Evolutionary conservation across 2,888 invertebrate genomes (phyloP).

Genomic region (Dasypolia templi): DNA sequence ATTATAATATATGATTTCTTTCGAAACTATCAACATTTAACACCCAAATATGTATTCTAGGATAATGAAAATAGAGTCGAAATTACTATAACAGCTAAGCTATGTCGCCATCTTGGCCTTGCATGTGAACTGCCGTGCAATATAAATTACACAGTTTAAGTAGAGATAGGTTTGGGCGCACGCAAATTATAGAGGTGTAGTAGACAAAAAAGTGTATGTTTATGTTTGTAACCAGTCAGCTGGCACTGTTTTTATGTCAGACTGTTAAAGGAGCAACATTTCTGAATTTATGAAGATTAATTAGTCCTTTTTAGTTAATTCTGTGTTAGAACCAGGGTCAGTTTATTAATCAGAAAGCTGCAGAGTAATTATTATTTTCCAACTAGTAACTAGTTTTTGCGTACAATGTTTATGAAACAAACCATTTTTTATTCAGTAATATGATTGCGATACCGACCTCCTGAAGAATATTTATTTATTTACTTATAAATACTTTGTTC

Average conservation of each 20-base stretch:
- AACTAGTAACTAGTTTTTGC: conserved; percentile 5
- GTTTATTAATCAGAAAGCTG: conserved; percentile 20
- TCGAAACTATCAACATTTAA: conserved; percentile 13
- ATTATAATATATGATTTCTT: conserved; percentile 51
- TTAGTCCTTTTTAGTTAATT: not conserved
- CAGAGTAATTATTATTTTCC: conserved; percentile 5
- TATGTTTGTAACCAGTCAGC: conserved; percentile 24
- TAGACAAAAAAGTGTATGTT: conserved; percentile 32
- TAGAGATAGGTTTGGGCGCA: conserved; percentile 51
- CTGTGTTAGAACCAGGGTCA: not conserved
- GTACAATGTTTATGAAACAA: conserved; percentile 11
- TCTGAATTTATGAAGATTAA: not conserved
- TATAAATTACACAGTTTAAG: conserved; percentile 59
- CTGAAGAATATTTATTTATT: not conserved
- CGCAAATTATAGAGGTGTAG: conserved; percentile 35
- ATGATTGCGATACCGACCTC: not conserved
- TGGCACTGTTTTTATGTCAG: not conserved
- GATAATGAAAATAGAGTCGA: not conserved
- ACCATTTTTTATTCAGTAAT: conserved; percentile 16
- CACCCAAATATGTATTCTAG: conserved; percentile 9
- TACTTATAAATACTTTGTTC: too few species aligned
- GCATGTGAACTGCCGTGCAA: conserved; percentile 54
- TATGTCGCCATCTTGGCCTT: conserved; percentile 48
- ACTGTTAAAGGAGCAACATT: not conserved
- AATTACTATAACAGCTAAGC: conserved; percentile 6